Conservation (phyloP, 2,113 vertebrate genomes). For the Columba janthina region DNA sequence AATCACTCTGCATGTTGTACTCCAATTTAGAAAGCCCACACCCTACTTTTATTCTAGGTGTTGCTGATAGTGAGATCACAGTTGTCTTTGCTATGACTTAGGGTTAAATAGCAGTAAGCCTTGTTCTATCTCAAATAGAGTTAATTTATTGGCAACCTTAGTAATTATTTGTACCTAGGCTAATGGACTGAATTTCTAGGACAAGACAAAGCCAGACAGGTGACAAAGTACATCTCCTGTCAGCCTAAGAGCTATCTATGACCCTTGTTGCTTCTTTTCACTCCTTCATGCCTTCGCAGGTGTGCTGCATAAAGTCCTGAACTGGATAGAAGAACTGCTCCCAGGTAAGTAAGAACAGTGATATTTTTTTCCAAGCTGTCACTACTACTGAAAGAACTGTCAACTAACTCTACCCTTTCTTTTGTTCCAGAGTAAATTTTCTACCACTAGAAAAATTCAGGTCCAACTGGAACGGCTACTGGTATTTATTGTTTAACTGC, state of each 20-base stretch:
- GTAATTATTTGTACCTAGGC: background rate
- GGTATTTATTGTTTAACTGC: background rate
- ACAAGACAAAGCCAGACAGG: background rate
- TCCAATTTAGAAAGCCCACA: background rate
- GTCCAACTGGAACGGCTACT: background rate
- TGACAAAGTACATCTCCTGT: background rate
- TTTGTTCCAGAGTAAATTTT: background rate
- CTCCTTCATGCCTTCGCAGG: background rate
- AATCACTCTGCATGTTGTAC: constrained; percentile 44
- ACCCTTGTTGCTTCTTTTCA: background rate
- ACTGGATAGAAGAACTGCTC: background rate
- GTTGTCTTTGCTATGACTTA: background rate
- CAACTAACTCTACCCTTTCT: background rate
- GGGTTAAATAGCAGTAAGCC: background rate
- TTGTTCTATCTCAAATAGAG: background rate
- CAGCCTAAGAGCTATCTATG: background rate
- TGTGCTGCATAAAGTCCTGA: background rate
- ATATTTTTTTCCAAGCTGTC: background rate
- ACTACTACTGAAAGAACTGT: background rate
- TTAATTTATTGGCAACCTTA: background rate
- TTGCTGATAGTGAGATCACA: background rate
- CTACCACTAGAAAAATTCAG: background rate
- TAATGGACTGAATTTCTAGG: background rate
- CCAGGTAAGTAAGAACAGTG: background rate
- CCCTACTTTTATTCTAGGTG: background rate